phyloP scores from a whole-genome alignment of 2,113 vertebrate genomes.

The Dipodomys stephensi region DNA sequence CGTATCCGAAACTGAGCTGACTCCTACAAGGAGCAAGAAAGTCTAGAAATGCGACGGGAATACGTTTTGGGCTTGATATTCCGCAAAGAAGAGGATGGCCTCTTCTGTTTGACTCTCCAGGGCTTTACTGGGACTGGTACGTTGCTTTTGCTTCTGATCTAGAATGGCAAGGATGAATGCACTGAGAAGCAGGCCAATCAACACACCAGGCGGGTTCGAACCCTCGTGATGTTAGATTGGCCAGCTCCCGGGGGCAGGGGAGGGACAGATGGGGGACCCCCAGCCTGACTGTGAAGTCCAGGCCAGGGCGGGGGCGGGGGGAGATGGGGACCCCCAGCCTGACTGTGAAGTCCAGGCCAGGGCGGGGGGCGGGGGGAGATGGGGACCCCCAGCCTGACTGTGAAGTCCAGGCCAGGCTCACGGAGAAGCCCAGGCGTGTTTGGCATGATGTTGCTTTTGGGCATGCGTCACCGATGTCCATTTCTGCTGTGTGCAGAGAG shows the following conservation, averaged over 20 bases:
- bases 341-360: not conserved
- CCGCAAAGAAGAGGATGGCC: not conserved
- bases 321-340: too few species aligned
- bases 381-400: too few species aligned
- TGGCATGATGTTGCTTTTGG: not conserved
- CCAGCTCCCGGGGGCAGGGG: rapidly evolving
- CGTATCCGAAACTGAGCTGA: not conserved
- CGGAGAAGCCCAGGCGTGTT: not conserved
- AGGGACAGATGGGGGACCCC: rapidly evolving
- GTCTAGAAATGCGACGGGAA: not conserved
- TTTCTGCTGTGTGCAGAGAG: not conserved
- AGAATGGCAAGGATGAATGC: not conserved
- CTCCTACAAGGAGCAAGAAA: not conserved
- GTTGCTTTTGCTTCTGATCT: not conserved
- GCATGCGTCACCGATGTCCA: not conserved
- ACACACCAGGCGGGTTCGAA: not conserved
- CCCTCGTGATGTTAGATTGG: rapidly evolving
- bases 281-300: not conserved
- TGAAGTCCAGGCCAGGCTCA: not conserved
- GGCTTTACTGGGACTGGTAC: not conserved
- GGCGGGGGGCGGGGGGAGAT: too few species aligned
- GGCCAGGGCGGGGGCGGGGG: too few species aligned
- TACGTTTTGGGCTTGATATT: not conserved
- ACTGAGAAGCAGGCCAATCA: not conserved
- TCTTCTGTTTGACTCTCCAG: not conserved